Evolutionary conservation across 2,888 invertebrate species (phyloP), one percentile per base, ranked within the genome.

Genomic region (Epistrophe grossulariae): DNA sequence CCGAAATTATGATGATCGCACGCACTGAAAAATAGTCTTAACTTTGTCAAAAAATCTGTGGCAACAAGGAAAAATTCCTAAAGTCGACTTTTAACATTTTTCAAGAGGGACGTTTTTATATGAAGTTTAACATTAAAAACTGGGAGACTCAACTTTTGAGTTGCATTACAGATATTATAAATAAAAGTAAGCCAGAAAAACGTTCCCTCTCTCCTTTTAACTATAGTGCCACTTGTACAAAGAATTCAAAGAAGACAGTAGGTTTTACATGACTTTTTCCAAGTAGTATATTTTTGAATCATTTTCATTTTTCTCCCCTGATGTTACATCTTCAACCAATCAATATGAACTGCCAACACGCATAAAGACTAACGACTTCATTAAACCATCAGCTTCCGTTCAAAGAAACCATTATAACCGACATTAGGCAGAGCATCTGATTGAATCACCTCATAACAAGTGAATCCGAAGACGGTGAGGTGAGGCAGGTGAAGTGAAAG

Each of bases 331-430:
- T 64, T 64, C n/a, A 38, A 60, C 45, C 60, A 70, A 66, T 77
- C 66, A 79, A 84, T 84, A 88, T 43, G 88, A 77, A 77, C 88
- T 84, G 88, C 88, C 88, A 79, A 88, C 77, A 85, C 77, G 83
- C 88, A 88, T 88, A 83, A 89, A 85, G 85, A 81, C 83, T 89
- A 89, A 89, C 85, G 88, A 89, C 85, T 88, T 88, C 88, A 88
- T 88, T 88, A 88, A 88, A 88, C 88, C 88, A 88, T 88, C 88
- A 88, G 79, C 88, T 88, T 88, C 88, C 88, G 88, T 83, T 88
- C 81, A 88, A 84, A 88, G 88, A 88, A 88, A 88, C 88, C 88
- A 88, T 88, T 88, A 88, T 88, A 88, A 88, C 88, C 88, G 88
- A 88, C 88, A 88, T 88, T 88, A 88, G 88, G 79, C 79, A 80